These are phyloP conservation scores for Drosophila greeni DNA, from an alignment of 2,888 invertebrate genomes.

Conservation along the genomic window DNA sequence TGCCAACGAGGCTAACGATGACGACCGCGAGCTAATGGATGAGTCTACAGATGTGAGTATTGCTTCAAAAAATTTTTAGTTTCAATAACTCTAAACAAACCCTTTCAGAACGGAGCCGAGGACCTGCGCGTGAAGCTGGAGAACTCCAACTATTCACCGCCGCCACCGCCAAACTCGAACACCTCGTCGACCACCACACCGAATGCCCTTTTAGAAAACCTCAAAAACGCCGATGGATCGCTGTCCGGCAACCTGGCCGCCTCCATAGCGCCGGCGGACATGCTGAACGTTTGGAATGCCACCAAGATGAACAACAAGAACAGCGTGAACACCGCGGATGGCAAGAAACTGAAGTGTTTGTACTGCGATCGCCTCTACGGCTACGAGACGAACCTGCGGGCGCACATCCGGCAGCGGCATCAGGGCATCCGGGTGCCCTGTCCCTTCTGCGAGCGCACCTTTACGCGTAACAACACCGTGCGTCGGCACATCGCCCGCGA, in stretches of 20 bases:
- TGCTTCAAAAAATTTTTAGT: no score
- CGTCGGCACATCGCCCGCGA: conserved; percentile 93
- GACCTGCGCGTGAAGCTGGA: conserved; percentile 87
- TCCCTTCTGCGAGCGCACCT: conserved; percentile 93
- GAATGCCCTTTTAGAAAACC: conserved; percentile 78
- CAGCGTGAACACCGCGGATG: conserved; percentile 91
- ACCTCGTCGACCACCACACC: conserved; percentile 81
- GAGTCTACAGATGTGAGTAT: conserved; percentile 78
- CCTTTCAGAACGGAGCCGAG: conserved; percentile 79
- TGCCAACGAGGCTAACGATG: conserved; percentile 78
- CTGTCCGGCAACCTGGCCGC: conserved; percentile 77
- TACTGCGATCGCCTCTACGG: conserved; percentile 95
- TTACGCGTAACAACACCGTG: conserved; percentile 95
- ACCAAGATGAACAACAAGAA: conserved; percentile 84
- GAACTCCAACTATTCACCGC: conserved; percentile 81
- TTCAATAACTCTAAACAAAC: not conserved
- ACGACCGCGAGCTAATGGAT: conserved; percentile 77
- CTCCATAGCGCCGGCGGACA: conserved; percentile 81
- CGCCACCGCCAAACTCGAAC: conserved; percentile 82
- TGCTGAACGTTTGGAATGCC: conserved; percentile 82
- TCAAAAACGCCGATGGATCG: conserved; percentile 75
- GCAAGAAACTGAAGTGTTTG: conserved; percentile 94
- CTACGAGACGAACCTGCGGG: conserved; percentile 94
- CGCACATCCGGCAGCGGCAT: conserved; percentile 94
- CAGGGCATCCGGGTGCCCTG: conserved; percentile 95